phyloP scores from a whole-genome alignment of 2,797 vertebrate genomes.

The Chelmon rostratus region DNA sequence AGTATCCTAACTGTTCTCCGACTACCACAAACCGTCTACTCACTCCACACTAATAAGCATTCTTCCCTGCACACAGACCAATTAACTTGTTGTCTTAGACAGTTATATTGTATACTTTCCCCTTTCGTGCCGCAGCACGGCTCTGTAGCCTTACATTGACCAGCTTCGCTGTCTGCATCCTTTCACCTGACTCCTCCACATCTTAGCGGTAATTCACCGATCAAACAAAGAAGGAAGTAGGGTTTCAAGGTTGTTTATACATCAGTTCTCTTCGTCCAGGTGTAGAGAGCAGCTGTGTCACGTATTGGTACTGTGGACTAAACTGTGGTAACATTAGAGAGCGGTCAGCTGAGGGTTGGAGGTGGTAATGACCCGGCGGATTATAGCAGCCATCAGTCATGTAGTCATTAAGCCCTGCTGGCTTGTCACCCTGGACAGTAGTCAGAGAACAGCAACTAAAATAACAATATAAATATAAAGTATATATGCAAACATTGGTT shows the following conservation, averaged over 20 bases:
- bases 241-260: conserved; percentile 51
- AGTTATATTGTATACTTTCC: conserved; percentile 48
- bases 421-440: conserved; percentile 62
- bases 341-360: conserved; percentile 64
- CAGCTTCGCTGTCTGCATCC: conserved; percentile 24
- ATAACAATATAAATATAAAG: conserved; percentile 6
- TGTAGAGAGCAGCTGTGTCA: conserved; percentile 47
- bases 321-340: conserved; percentile 63
- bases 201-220: conserved; percentile 41
- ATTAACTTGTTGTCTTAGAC: conserved; percentile 69
- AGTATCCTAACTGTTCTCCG: conserved; percentile 42
- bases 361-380: conserved; percentile 78
- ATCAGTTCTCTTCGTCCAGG: conserved; percentile 44
- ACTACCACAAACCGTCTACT: conserved; percentile 52
- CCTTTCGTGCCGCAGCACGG: conserved; percentile 7
- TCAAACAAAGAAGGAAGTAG: conserved; percentile 53
- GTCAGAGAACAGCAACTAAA: conserved; percentile 46
- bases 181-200: conserved; percentile 36
- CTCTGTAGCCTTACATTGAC: conserved; percentile 27
- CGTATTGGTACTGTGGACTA: conserved; percentile 33
- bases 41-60: conserved; percentile 66
- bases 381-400: conserved; percentile 78
- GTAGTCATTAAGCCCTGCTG: conserved; percentile 70
- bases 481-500: background rate
- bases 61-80: conserved; percentile 55